phyloP scores from a whole-genome alignment of 1,140 invertebrate genomes.

The Tetragnatha versicolor region DNA sequence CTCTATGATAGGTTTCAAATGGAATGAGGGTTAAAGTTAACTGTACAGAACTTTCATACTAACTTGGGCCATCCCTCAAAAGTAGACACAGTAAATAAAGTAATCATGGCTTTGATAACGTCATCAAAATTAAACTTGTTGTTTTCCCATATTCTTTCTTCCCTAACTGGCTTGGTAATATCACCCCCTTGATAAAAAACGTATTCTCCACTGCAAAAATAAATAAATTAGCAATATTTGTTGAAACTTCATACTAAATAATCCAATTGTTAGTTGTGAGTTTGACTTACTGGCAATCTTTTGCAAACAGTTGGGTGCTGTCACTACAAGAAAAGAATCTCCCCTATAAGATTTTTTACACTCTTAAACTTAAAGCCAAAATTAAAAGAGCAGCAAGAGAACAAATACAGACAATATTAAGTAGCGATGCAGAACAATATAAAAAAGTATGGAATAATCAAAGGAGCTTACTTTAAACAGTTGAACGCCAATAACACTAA shows the following conservation, averaged over 20 bases:
- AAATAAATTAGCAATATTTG: conserved; percentile 51
- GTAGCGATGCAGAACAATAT: no score
- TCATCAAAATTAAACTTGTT: conserved; percentile 98
- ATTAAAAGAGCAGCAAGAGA: no score
- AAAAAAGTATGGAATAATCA: no score
- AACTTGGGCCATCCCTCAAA: conserved; percentile 99
- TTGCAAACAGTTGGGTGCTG: conserved; percentile 83
- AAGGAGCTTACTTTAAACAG: no score
- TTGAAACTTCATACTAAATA: conserved; percentile 14
- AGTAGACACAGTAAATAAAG: conserved; percentile 98
- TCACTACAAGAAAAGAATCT: conserved; percentile 89
- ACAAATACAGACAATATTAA: no score
- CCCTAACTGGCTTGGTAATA: conserved; percentile 77
- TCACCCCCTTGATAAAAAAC: conserved; percentile 87
- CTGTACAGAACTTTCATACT: no score
- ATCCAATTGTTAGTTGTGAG: not conserved
- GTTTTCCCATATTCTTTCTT: conserved; percentile 80
- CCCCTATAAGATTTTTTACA: no score
- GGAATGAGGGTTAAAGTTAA: no score
- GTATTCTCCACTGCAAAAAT: conserved; percentile 85
- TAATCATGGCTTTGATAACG: conserved; percentile 96
- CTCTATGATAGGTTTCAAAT: no score
- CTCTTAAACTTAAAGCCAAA: no score
- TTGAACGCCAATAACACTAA: no score
- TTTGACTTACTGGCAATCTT: conserved; percentile 83